A percentile compares a stretch with the other conserved stretches of the same genome.
Evolutionary conservation across 2,797 vertebrate genomes (phyloP).

Genomic region (Sebastes flavidus): DNA sequence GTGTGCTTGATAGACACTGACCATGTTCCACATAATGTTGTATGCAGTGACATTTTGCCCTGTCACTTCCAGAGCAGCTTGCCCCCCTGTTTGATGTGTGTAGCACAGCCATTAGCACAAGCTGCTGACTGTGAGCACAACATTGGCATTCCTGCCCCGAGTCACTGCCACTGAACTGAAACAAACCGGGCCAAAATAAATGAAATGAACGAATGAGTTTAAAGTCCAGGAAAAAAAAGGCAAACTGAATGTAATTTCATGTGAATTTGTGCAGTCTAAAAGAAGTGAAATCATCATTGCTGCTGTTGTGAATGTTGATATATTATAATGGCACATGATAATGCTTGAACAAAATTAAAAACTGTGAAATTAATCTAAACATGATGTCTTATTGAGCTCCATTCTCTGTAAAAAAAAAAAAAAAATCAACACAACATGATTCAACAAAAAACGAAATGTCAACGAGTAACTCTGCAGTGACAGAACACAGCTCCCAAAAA

Average conservation of each 20-base stretch:
- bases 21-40: conserved; percentile 3
- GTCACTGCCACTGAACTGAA: conserved; percentile 44
- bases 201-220: background rate
- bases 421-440: too few species aligned
- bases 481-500: too few species aligned
- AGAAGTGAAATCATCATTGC: background rate
- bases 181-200: conserved; percentile 15
- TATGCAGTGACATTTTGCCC: conserved; percentile 55
- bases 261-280: background rate
- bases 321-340: too few species aligned
- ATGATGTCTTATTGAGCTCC: too few species aligned
- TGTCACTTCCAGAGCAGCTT: conserved; percentile 34
- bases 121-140: conserved; percentile 31
- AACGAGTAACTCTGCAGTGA: too few species aligned
- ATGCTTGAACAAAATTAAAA: too few species aligned
- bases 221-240: background rate
- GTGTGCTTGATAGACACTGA: conserved; percentile 37
- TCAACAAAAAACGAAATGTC: too few species aligned
- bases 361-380: too few species aligned
- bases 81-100: conserved; percentile 12
- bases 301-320: too few species aligned
- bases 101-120: conserved; percentile 35
- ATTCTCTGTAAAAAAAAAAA: too few species aligned
- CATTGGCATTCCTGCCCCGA: conserved; percentile 25
- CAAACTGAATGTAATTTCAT: background rate